phyloP scores from a whole-genome alignment of 2,797 vertebrate species.

The Hydrolagus colliei region DNA sequence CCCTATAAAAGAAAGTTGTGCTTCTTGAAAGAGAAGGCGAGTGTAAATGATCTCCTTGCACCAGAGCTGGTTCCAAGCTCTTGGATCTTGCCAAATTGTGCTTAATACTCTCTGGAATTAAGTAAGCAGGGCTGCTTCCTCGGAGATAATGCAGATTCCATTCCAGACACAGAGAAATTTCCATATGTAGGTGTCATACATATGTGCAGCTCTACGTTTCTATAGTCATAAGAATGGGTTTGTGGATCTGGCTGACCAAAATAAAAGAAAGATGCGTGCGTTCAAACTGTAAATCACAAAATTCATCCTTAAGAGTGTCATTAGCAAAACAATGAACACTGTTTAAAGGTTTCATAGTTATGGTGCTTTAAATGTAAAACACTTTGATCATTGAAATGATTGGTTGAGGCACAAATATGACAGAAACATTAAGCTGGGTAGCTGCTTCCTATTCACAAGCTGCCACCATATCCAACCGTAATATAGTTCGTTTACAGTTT shows the following conservation, averaged over 20 bases:
- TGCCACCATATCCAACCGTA: background rate
- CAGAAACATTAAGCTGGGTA: background rate
- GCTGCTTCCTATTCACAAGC: background rate
- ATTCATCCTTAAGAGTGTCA: background rate
- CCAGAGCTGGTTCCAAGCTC: too few relatives aligned
- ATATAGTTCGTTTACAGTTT: background rate
- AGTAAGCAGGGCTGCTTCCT: too few relatives aligned
- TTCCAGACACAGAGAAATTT: too few relatives aligned
- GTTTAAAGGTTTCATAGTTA: background rate
- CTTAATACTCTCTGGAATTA: too few relatives aligned
- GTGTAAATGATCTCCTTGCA: too few relatives aligned
- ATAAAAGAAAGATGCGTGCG: background rate
- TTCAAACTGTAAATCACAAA: background rate
- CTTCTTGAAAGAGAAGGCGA: too few relatives aligned
- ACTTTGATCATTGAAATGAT: background rate
- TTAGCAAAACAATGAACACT: background rate
- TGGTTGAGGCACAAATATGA: background rate
- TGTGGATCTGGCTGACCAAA: too few relatives aligned
- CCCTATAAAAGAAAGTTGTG: background rate
- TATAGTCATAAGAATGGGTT: too few relatives aligned
- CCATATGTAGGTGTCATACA: too few relatives aligned
- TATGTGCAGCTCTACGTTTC: too few relatives aligned
- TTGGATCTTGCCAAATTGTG: too few relatives aligned
- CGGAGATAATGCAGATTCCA: too few relatives aligned
- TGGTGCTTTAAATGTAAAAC: background rate